These are phyloP conservation scores for Crocallis elinguaria DNA, from an alignment of 2,888 invertebrate genomes.

Conservation along the genomic window DNA sequence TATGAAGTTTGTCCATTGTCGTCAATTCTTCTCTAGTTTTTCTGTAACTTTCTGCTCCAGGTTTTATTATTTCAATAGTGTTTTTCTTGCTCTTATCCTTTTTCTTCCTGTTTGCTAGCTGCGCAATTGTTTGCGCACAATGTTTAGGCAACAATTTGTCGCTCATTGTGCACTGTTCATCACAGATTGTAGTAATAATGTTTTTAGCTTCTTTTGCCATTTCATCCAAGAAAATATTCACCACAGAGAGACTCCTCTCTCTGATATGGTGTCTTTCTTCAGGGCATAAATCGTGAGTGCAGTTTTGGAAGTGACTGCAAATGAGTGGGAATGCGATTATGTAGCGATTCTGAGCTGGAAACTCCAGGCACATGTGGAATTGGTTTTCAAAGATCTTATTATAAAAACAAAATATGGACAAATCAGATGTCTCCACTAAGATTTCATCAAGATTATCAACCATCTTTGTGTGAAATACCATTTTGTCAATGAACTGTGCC, in stretches of 20 bases:
- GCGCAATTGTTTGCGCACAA: slow-evolving; percentile 95
- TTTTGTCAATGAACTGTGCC: slow-evolving; percentile 96
- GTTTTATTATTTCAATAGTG: slow-evolving; percentile 93
- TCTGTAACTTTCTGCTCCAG: slow-evolving; percentile 97
- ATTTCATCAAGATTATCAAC: slow-evolving; percentile 99
- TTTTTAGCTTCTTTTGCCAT: slow-evolving; percentile 99
- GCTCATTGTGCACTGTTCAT: slow-evolving; percentile 98
- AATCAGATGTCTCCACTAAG: slow-evolving; percentile 97
- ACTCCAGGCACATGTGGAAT: slow-evolving; percentile 99
- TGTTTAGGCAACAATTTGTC: slow-evolving; percentile 98
- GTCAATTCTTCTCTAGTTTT: slow-evolving; percentile 98
- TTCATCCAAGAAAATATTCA: slow-evolving; percentile 98
- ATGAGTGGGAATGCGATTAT: slow-evolving; percentile 99
- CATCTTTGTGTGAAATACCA: slow-evolving; percentile 98
- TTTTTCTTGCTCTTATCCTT: slow-evolving; percentile 97
- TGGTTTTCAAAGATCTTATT: slow-evolving; percentile 98
- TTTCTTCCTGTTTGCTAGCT: slow-evolving; percentile 94
- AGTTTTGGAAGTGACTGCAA: slow-evolving; percentile 98
- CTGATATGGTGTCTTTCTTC: slow-evolving; percentile 99
- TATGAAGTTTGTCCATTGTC: slow-evolving; percentile 99
- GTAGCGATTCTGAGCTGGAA: slow-evolving; percentile 99
- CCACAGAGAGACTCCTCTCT: slow-evolving; percentile 97
- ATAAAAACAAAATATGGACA: slow-evolving; percentile 99
- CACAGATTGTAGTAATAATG: slow-evolving; percentile 99
- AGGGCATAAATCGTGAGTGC: slow-evolving; percentile 98